Evolutionary conservation across 2,113 vertebrate species (phyloP), one percentile per base, ranked within the genome.

Genomic region (Tricholaema leucomelas): DNA sequence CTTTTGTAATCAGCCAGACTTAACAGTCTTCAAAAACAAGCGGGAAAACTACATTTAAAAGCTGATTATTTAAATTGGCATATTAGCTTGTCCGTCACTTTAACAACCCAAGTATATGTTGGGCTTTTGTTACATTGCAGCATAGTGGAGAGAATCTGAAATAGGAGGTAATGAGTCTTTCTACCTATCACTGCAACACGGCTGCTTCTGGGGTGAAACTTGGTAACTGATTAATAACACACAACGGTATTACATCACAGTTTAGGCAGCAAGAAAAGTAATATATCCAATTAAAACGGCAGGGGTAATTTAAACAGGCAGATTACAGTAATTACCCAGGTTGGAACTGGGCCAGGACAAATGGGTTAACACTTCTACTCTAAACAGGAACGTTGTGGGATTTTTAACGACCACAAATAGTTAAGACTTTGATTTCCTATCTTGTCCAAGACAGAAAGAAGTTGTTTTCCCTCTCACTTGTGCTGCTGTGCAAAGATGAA

Each of bases 231-330:
- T 96, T 96, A 97, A 95, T 93, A 95, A 94, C 89, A 94, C 92
- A 95, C 92, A 95, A 92, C 85, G 88, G 88, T 90, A 96, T 91
- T 97, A 94, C 95, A 95, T 95, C 93, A 96, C 87, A 92, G 89
- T 94, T 92, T 90, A 93, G 95, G 83, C 92, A 83, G 92, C 87
- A 93, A 96, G 92, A 95, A 91, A 96, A 94, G 94, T 83, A 95
- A 95, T 96, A 94, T 86, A 96, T 96, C 96, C 95, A 97, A 97
- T 97, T 97, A 97, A 97, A 97, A 96, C 21, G 74, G 95, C 94
- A 97, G 92, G 92, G 91, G 93, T 92, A 96, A 97, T 96, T 97
- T 97, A 96, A 90, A 93, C 94, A 96, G 92, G 85, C 92, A 96
- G 96, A 96, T 97, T 96, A 97, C 90, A 93, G 93, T 96, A 96